Percentiles rank a stretch among this genome's conserved stretches.
Evolutionary conservation across 2,888 invertebrate genomes (phyloP).

Genomic region (Abrostola tripartita): DNA sequence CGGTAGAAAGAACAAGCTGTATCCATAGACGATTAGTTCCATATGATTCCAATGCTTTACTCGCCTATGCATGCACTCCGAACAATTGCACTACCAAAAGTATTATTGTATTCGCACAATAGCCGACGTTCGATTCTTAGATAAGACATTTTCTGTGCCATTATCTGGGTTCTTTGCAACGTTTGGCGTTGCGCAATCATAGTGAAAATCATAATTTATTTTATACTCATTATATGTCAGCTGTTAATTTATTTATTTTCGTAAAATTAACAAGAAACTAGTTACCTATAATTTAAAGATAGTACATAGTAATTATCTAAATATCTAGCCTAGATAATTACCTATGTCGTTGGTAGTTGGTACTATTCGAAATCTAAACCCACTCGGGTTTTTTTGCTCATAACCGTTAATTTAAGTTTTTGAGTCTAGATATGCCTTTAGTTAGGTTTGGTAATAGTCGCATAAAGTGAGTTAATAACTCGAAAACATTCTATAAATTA

Average conservation of each 20-base stretch:
- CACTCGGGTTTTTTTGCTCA: no score
- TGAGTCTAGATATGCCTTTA: no score
- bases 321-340: no score
- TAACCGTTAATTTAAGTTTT: no score
- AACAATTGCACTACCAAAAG: constrained; percentile 50
- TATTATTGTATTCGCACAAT: constrained; percentile 57
- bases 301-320: no score
- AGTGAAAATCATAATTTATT: constrained; percentile 35
- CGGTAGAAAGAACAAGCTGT: constrained; percentile 20
- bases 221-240: background rate
- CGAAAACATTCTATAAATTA: background rate
- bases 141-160: constrained; percentile 55
- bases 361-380: no score
- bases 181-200: constrained; percentile 36
- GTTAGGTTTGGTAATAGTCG: background rate
- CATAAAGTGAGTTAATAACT: background rate
- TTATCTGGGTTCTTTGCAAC: constrained; percentile 37
- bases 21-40: constrained; percentile 43
- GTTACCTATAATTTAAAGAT: no score
- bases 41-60: constrained; percentile 22
- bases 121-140: constrained; percentile 52
- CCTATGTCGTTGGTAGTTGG: no score
- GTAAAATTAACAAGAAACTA: no score
- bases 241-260: no score
- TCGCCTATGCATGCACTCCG: constrained; percentile 20